These are phyloP conservation scores for Pollimyrus isidori DNA, from an alignment of 2,113 vertebrate genomes.

Conservation along the genomic window DNA sequence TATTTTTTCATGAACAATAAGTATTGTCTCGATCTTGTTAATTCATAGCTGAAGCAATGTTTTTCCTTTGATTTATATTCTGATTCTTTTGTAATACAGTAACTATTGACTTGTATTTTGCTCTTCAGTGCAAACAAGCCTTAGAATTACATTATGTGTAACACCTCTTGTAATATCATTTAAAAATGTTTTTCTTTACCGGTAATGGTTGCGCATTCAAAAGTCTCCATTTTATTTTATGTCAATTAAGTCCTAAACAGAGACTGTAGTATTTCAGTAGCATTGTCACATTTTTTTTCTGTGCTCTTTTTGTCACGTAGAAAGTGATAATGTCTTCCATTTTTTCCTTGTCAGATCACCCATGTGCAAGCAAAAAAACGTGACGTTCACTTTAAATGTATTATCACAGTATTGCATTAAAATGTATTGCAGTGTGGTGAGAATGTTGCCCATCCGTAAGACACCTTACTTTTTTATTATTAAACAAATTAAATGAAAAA, in stretches of 20 bases:
- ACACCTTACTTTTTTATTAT: conserved; percentile 40
- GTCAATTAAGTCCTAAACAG: neutral
- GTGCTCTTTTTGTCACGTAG: neutral
- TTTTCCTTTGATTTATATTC: neutral
- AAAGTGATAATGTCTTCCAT: neutral
- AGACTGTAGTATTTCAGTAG: neutral
- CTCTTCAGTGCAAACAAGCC: neutral
- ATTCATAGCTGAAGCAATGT: neutral
- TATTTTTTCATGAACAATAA: neutral
- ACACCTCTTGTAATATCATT: neutral
- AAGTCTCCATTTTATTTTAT: neutral
- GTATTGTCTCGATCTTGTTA: neutral
- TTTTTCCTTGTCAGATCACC: neutral
- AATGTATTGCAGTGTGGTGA: conserved; percentile 36
- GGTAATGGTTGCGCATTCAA: neutral
- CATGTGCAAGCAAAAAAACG: neutral
- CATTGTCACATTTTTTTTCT: neutral
- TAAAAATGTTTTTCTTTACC: neutral
- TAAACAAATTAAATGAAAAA: neutral
- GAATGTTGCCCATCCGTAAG: conserved; percentile 30
- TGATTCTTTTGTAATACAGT: neutral
- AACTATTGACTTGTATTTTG: neutral
- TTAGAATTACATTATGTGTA: neutral
- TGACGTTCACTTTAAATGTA: neutral
- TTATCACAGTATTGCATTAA: conserved; percentile 41